These are phyloP conservation scores for Cacoxenus indagator DNA, from an alignment of 2,888 invertebrate genomes.

Conservation along the genomic window DNA sequence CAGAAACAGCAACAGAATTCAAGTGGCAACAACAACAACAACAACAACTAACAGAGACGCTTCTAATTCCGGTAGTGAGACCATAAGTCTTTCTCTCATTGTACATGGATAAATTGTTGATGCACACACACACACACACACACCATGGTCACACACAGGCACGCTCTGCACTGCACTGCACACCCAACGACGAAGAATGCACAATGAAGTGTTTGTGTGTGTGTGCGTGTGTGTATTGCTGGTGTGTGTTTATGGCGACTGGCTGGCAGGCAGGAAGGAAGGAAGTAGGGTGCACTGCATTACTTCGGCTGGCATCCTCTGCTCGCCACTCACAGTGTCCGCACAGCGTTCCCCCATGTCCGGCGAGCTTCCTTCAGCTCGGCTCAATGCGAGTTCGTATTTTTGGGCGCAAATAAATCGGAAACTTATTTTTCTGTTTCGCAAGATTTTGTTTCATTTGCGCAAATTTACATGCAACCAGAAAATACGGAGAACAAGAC, in stretches of 20 bases:
- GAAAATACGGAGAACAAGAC: conserved; percentile 36
- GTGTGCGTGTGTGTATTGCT: neutral
- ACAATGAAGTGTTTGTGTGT: conserved; percentile 7
- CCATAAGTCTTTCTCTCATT: conserved; percentile 65
- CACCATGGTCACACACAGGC: conserved; percentile 22
- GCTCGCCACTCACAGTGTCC: neutral
- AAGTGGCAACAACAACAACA: conserved; percentile 32
- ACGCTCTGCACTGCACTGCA: too few relatives aligned
- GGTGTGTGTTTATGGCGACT: conserved; percentile 7
- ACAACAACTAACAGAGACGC: conserved; percentile 7
- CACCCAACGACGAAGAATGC: neutral
- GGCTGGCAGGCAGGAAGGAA: neutral
- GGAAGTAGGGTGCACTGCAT: neutral
- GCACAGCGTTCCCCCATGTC: conserved; percentile 19
- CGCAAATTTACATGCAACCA: conserved; percentile 58
- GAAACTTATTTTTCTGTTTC: conserved; percentile 63
- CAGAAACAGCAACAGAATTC: conserved; percentile 39
- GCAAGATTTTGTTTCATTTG: conserved; percentile 61
- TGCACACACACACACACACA: conserved; percentile 27
- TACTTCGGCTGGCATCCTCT: neutral
- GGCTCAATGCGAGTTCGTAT: conserved; percentile 52
- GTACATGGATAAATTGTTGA: conserved; percentile 34
- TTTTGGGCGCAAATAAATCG: conserved; percentile 46
- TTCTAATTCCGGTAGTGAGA: conserved; percentile 59
- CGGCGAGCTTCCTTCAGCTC: conserved; percentile 24